Conservation (phyloP, 2,888 invertebrate species). For the Dugesia japonica region DNA sequence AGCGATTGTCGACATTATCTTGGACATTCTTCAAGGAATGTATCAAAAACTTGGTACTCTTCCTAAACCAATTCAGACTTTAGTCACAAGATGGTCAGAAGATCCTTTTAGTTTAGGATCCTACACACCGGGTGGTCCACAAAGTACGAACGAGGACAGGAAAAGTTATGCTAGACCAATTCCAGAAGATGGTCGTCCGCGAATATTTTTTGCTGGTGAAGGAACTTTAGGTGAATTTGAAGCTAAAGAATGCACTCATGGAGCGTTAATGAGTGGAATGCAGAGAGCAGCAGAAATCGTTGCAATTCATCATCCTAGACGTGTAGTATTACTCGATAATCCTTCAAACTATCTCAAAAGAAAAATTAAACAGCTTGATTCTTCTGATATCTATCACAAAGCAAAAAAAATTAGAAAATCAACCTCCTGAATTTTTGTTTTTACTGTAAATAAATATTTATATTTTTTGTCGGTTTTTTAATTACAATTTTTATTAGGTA, state of each 20-base stretch:
- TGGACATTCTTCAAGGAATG: conserved; percentile 28
- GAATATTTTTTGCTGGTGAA: conserved; percentile 26
- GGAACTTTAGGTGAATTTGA: conserved; percentile 16
- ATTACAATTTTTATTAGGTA: too few relatives aligned
- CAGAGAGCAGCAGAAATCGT: conserved; percentile 21
- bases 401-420: neutral
- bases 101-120: conserved; percentile 34
- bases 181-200: neutral
- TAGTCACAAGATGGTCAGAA: conserved; percentile 34
- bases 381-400: neutral
- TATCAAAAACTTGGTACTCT: conserved; percentile 20
- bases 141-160: conserved; percentile 26
- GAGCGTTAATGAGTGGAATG: conserved; percentile 35
- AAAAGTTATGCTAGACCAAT: neutral
- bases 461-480: too few relatives aligned
- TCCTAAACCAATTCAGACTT: conserved; percentile 20
- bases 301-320: neutral
- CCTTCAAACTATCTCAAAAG: neutral
- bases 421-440: too few relatives aligned
- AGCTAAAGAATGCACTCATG: conserved; percentile 34
- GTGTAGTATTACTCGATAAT: neutral
- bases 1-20: conserved; percentile 25
- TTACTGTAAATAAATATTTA: too few relatives aligned
- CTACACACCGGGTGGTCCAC: conserved; percentile 30
- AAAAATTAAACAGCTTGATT: neutral